Conservation (phyloP, 2,113 vertebrate species). For the Bambusicola thoracicus region DNA sequence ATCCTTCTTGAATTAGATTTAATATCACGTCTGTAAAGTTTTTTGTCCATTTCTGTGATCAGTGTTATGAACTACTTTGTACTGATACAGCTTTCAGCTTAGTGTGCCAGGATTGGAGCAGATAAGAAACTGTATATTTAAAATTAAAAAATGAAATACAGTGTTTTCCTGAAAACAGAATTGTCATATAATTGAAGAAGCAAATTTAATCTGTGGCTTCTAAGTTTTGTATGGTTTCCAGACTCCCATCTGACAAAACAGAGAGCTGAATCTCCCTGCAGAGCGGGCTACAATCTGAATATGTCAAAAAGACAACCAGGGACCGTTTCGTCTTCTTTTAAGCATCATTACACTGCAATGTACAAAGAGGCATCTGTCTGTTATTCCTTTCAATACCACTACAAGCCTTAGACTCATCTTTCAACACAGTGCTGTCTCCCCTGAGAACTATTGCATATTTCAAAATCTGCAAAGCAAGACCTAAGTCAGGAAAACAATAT, state of each 20-base stretch:
- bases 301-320: slow-evolving; percentile 10
- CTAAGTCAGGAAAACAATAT: slow-evolving; percentile 8
- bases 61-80: neutral
- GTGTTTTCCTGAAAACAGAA: slow-evolving; percentile 26
- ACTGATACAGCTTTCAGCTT: neutral
- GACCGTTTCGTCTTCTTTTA: slow-evolving; percentile 26
- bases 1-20: neutral
- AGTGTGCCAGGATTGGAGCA: neutral
- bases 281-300: slow-evolving; percentile 38
- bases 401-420: neutral
- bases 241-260: neutral
- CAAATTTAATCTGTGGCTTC: slow-evolving; percentile 14
- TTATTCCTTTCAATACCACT: slow-evolving; percentile 40
- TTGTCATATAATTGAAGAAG: neutral
- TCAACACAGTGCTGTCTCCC: neutral
- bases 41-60: neutral
- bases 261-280: slow-evolving; percentile 32
- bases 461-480: neutral
- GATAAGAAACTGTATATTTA: neutral
- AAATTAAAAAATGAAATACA: neutral
- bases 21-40: neutral
- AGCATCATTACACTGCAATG: neutral
- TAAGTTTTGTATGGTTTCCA: neutral
- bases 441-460: neutral
- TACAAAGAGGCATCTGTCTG: slow-evolving; percentile 13